Percentiles rank a stretch among this genome's conserved stretches.
These are phyloP conservation scores for Bombus difficillimus DNA, from an alignment of 1,140 invertebrate species.

Conservation along the genomic window DNA sequence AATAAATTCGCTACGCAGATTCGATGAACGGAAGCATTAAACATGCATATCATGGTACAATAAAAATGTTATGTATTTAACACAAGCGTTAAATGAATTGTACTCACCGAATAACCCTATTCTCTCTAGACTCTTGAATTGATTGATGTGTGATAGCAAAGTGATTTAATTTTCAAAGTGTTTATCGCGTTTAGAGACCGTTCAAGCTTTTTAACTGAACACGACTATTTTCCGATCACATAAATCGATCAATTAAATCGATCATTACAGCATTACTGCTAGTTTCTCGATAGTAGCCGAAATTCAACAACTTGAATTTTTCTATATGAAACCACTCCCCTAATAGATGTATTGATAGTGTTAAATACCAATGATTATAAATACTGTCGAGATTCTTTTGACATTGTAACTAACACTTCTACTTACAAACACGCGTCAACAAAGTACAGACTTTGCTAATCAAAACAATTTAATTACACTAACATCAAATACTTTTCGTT, in stretches of 20 bases:
- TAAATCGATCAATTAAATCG: not conserved
- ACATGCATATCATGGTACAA: constrained; percentile 42
- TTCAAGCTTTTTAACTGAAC: not conserved
- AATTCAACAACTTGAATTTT: not conserved
- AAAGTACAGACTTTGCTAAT: not conserved
- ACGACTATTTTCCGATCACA: not conserved
- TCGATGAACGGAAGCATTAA: constrained; percentile 20
- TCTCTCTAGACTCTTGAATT: too few relatives aligned
- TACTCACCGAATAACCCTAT: constrained; percentile 11
- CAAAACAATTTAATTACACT: not conserved
- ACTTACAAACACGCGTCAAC: not conserved
- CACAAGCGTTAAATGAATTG: constrained; percentile 15
- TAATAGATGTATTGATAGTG: not conserved
- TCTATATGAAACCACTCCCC: not conserved
- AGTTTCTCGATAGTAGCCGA: not conserved
- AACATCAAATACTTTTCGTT: not conserved
- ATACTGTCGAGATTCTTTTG: not conserved
- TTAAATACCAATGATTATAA: not conserved
- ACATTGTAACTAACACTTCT: not conserved
- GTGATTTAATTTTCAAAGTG: not conserved
- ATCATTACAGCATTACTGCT: not conserved
- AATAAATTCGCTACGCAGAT: not conserved
- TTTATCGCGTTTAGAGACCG: not conserved
- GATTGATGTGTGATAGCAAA: not conserved
- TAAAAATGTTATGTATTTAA: constrained; percentile 42